phyloP scores from a whole-genome alignment of 1,140 invertebrate genomes.

The Lanistes nyassanus region DNA sequence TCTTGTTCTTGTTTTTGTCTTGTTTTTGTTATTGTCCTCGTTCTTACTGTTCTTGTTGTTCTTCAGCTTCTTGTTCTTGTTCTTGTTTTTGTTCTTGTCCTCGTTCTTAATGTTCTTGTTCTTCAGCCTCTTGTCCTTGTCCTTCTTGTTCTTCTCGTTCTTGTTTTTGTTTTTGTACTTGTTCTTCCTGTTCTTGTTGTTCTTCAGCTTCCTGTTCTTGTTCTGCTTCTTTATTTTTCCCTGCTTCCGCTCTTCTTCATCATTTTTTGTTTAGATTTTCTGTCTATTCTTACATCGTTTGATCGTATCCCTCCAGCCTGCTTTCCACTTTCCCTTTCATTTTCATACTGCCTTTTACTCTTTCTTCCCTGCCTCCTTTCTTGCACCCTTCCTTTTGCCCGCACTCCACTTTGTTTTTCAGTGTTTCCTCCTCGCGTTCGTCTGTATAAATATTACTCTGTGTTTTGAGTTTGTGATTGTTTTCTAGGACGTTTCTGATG shows the following conservation, averaged over 20 bases:
- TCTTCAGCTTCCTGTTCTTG: not conserved
- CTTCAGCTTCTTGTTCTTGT: not conserved
- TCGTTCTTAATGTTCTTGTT: not conserved
- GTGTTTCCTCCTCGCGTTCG: not conserved
- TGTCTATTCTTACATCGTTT: not conserved
- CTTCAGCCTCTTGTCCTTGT: not conserved
- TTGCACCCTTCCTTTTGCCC: not conserved
- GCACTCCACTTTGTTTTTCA: not conserved
- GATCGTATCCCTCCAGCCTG: not conserved
- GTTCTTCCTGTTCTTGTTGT: not conserved
- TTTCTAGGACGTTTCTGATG: no score
- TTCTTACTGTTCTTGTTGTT: not conserved
- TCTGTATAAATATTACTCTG: no score
- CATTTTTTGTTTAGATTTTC: not conserved
- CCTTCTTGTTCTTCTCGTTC: not conserved
- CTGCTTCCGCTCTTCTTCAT: no score
- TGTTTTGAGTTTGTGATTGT: no score
- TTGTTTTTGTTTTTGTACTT: no score
- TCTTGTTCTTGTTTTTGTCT: not conserved
- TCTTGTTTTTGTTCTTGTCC: no score
- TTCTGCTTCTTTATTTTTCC: not conserved
- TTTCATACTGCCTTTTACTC: slow-evolving; percentile 15
- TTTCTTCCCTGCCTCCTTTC: slow-evolving; percentile 5
- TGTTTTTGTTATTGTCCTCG: slow-evolving; percentile 3
- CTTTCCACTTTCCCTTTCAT: not conserved